A percentile compares a stretch with the other conserved stretches of the same genome.
phyloP scores from a whole-genome alignment of 2,797 vertebrate species.

The Tachyglossus aculeatus region DNA sequence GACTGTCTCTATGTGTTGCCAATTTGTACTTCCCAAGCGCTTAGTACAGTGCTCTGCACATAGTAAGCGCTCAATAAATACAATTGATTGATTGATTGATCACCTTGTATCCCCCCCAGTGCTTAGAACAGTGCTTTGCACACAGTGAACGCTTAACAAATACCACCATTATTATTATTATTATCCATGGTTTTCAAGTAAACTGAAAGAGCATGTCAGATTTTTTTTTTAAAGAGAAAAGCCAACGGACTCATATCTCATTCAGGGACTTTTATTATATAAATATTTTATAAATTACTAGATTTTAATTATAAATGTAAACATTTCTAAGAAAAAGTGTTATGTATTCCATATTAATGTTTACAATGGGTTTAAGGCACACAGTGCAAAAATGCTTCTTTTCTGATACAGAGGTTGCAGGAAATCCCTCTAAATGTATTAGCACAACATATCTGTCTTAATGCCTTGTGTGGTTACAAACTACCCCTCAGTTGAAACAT shows the following conservation, averaged over 20 bases:
- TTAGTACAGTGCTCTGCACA: no score
- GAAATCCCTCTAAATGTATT: constrained; percentile 58
- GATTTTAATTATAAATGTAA: constrained; percentile 78
- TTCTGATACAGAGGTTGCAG: constrained; percentile 93
- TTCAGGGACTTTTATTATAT: constrained; percentile 77
- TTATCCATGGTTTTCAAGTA: no score
- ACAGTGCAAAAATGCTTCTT: constrained; percentile 89
- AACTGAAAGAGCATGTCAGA: no score
- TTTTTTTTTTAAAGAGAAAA: no score
- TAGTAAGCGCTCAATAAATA: no score
- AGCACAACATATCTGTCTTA: constrained; percentile 57
- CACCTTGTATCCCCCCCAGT: no score
- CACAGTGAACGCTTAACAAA: no score
- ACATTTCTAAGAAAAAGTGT: constrained; percentile 64
- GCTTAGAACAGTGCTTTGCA: no score
- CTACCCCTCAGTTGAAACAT: constrained; percentile 30
- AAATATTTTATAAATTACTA: constrained; percentile 85
- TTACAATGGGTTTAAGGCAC: constrained; percentile 84
- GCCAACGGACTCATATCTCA: constrained; percentile 70
- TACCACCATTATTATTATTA: no score
- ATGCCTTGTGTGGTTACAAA: constrained; percentile 46
- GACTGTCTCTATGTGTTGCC: no score
- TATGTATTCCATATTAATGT: constrained; percentile 65
- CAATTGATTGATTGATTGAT: no score
- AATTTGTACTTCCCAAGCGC: no score